Evolutionary conservation across 2,797 vertebrate species (phyloP), one percentile per base, ranked within the genome.

Genomic region (Cyprinodon diabolis): DNA sequence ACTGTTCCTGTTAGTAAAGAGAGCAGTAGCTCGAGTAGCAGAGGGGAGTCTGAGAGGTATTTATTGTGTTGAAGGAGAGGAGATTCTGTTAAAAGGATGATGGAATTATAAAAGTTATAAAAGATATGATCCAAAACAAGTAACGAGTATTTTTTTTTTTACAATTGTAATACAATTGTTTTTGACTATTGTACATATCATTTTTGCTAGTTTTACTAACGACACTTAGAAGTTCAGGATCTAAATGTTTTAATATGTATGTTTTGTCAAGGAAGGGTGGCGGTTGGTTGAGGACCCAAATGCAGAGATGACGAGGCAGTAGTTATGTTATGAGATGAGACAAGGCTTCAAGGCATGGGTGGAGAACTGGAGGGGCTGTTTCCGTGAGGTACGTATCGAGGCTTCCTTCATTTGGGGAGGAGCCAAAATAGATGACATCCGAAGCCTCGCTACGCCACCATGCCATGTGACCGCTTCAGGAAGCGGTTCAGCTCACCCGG

Each of bases 1-100:
- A 68, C 13, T 23, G 37, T 69, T 66, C 68, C 43, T 43, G 57
- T 30, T 45, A 48, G 30, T 11, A 75, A 63, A 57, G 30, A 60
- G 30, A 79, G 57, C 8, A 60, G 52, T 52, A 63, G 70, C 67
- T 23, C 77, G 47, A 77, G 71, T 57, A 70, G 54, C 30, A 13
- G 12, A 54, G 37, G 13, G 35, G 40, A 30, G 12, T 23, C 21
- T 13, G 15, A 72, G 14, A 21, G 60, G 62, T 21, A 65, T 43
- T 69, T 63, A 60, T 69, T 37, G 25, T 57, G 71, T 45, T 9
- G 35, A 69, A 48, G 23, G 76, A 65, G 69, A 54, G 66, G 12
- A 8, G 57, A 43, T 69, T 30, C 30, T n/a, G 62, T 69, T 75
- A 21, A 40, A 66, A 68, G 40, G n/a, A 49, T 68, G 77, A 21